Evolutionary conservation across 92 coral and sea anemone species (phyloP).

Genomic region (Porites evermanni): DNA sequence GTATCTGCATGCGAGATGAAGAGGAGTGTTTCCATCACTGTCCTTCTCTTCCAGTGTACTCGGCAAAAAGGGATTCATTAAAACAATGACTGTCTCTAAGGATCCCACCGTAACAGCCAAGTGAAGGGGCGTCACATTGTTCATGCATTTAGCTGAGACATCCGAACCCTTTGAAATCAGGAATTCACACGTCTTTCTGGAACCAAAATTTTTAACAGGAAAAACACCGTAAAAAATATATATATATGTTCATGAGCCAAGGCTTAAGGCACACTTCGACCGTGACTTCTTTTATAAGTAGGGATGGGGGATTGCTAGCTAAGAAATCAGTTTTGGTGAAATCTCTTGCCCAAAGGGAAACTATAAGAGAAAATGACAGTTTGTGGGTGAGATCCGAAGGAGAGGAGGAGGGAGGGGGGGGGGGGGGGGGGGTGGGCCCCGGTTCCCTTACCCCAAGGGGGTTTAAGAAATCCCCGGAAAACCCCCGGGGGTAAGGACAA

Average conservation of each 20-base stretch:
- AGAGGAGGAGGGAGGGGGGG: too few relatives aligned
- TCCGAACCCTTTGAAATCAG: slow-evolving; percentile 58
- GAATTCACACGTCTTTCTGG: slow-evolving; percentile 73
- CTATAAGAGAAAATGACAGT: too few relatives aligned
- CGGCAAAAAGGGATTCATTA: slow-evolving; percentile 35
- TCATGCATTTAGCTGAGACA: slow-evolving; percentile 28
- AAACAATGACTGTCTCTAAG: slow-evolving; percentile 50
- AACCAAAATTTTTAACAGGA: not conserved
- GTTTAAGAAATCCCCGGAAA: too few relatives aligned
- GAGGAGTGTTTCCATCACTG: slow-evolving; percentile 52
- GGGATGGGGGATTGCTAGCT: too few relatives aligned
- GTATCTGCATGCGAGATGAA: slow-evolving; percentile 64
- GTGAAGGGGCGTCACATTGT: slow-evolving; percentile 71
- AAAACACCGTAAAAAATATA: not conserved
- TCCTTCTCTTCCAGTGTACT: slow-evolving; percentile 53
- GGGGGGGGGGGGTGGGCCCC: too few relatives aligned
- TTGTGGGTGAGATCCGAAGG: too few relatives aligned
- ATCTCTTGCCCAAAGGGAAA: too few relatives aligned
- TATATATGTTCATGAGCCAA: too few relatives aligned
- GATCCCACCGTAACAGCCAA: slow-evolving; percentile 70
- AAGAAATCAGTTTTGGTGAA: too few relatives aligned
- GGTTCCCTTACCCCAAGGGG: too few relatives aligned
- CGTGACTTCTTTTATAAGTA: too few relatives aligned
- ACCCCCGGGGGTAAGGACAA: too few relatives aligned
- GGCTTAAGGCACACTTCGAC: not conserved